Evolutionary conservation across 2,888 invertebrate species (phyloP).

Genomic region (Nezara viridula): DNA sequence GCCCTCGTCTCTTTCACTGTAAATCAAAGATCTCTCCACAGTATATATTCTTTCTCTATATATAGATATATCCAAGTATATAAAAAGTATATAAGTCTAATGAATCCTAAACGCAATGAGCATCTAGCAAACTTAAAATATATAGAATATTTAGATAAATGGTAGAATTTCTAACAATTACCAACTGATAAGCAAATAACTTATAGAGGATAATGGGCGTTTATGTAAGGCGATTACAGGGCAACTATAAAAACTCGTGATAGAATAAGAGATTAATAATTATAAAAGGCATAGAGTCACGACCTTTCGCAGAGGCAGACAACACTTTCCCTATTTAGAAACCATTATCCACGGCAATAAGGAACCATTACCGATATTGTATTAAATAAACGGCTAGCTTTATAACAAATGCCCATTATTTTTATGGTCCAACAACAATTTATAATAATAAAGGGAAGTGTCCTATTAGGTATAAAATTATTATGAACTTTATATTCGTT

Average conservation of each 20-base stretch:
- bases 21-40: too few species aligned
- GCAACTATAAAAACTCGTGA: conserved; percentile 40
- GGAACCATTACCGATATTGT: conserved; percentile 31
- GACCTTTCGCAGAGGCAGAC: background rate
- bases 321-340: conserved; percentile 42
- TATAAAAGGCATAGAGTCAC: conserved; percentile 7
- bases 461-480: background rate
- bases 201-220: background rate
- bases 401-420: conserved; percentile 26
- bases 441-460: conserved; percentile 25
- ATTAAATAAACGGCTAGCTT: conserved; percentile 17
- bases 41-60: too few species aligned
- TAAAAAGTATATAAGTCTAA: too few species aligned
- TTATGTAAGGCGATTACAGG: background rate
- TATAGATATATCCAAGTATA: too few species aligned
- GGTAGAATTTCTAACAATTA: background rate
- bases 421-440: conserved; percentile 34
- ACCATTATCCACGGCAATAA: conserved; percentile 45
- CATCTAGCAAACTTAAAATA: background rate
- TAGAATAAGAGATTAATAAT: conserved; percentile 49
- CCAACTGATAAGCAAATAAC: background rate
- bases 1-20: too few species aligned
- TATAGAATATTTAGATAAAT: background rate
- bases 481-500: background rate
- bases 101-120: background rate